A percentile compares a stretch with the other conserved stretches of the same genome.
These are phyloP conservation scores for Kryptolebias marmoratus DNA, from an alignment of 2,113 vertebrate species.

Conservation along the genomic window DNA sequence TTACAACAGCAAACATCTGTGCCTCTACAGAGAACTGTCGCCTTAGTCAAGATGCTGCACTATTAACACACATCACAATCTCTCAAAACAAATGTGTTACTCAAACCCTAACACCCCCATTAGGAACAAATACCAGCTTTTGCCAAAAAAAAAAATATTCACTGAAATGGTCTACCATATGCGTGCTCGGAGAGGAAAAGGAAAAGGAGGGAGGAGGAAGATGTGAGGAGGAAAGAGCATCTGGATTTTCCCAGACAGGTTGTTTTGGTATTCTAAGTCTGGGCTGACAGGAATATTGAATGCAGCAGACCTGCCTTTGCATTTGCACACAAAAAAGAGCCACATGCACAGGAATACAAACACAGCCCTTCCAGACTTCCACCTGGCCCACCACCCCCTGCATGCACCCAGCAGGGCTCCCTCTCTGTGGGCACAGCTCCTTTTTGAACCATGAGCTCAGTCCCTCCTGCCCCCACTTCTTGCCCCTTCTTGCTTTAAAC, in stretches of 20 bases:
- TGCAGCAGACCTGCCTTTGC: conserved; percentile 65
- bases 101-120: conserved; percentile 45
- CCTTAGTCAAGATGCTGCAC: conserved; percentile 42
- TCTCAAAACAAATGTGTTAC: conserved; percentile 63
- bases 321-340: conserved; percentile 65
- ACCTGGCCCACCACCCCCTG: conserved; percentile 49
- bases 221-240: conserved; percentile 60
- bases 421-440: conserved; percentile 66
- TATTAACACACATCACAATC: conserved; percentile 36
- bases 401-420: conserved; percentile 65
- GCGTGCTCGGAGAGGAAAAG: conserved; percentile 28
- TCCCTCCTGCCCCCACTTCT: conserved; percentile 57
- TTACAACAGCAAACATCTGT: conserved; percentile 64
- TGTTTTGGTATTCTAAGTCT: conserved; percentile 74
- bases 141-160: conserved; percentile 35
- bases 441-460: conserved; percentile 68
- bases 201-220: conserved; percentile 28
- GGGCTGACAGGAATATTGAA: conserved; percentile 73
- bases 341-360: conserved; percentile 33
- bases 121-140: conserved; percentile 66
- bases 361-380: conserved; percentile 63
- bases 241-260: conserved; percentile 72
- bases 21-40: conserved; percentile 48
- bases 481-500: conserved; percentile 31
- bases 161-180: conserved; percentile 48